A percentile compares a stretch with the other conserved stretches of the same genome.
phyloP scores from a whole-genome alignment of 2,113 vertebrate genomes.

The Grantiella picta region DNA sequence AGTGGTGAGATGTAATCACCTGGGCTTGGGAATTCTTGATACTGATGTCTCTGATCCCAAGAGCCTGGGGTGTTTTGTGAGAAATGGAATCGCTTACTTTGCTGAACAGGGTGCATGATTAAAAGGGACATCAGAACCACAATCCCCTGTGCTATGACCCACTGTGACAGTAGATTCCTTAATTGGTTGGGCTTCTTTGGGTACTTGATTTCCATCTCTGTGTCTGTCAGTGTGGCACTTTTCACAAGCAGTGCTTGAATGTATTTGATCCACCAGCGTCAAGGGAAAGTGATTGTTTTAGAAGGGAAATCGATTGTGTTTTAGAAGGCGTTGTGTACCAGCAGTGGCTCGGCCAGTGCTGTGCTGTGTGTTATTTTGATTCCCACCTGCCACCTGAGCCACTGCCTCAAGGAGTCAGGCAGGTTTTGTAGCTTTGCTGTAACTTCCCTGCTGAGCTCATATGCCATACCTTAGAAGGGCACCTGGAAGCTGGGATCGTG shows the following conservation, averaged over 20 bases:
- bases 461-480: fast-evolving
- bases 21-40: not conserved
- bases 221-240: not conserved
- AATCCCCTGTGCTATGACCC: not conserved
- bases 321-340: not conserved
- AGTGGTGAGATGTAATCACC: not conserved
- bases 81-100: not conserved
- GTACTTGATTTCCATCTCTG: not conserved
- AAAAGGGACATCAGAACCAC: not conserved
- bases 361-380: fast-evolving
- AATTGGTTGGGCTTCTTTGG: not conserved
- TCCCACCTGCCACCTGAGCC: not conserved
- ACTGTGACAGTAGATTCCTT: not conserved
- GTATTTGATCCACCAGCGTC: not conserved
- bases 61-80: not conserved
- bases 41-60: not conserved
- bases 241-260: not conserved
- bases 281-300: not conserved
- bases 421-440: not conserved
- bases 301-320: no score
- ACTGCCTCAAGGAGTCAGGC: not conserved
- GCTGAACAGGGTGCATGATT: not conserved
- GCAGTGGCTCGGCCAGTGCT: not conserved
- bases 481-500: not conserved
- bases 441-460: not conserved